Conservation (phyloP, 2,797 vertebrate species). For the Parotocinclus haroldoi region DNA sequence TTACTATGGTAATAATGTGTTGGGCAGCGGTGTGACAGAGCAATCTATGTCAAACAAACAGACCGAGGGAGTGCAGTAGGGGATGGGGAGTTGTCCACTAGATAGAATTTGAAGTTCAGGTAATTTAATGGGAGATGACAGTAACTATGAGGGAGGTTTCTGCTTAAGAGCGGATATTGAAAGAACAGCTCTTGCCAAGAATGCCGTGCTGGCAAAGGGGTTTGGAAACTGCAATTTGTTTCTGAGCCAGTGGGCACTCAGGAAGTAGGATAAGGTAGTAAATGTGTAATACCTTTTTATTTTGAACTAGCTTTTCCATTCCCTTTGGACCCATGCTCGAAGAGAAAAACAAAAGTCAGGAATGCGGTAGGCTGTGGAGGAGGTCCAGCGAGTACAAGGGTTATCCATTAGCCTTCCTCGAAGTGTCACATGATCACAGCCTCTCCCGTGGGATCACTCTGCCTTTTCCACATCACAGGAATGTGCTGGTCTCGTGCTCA, state of each 20-base stretch:
- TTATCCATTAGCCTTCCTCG: conserved; percentile 40
- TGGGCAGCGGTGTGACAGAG: conserved; percentile 37
- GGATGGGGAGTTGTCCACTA: conserved; percentile 7
- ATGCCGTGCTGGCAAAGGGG: not conserved
- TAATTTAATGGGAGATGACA: not conserved
- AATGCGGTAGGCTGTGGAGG: conserved; percentile 24
- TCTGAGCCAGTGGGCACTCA: not conserved
- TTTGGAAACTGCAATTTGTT: not conserved
- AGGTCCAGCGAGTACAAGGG: conserved; percentile 34
- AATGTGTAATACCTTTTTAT: not conserved
- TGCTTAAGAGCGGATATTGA: too few relatives aligned
- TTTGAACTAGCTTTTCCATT: not conserved
- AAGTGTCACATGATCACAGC: conserved; percentile 29
- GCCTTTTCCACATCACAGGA: not conserved
- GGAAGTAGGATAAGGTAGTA: not conserved
- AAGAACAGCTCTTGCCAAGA: not conserved
- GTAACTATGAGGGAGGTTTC: too few relatives aligned
- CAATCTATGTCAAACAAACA: conserved; percentile 40
- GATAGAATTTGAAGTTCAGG: conserved; percentile 15
- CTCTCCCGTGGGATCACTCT: conserved; percentile 13
- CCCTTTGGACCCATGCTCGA: not conserved
- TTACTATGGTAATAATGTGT: conserved; percentile 57
- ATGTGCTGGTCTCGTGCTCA: too few relatives aligned
- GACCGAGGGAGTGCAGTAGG: conserved; percentile 10
- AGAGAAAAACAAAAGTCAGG: not conserved